Evolutionary conservation across 2,797 vertebrate genomes (phyloP), one percentile per base, ranked within the genome.

Genomic region (Phrynocephalus forsythii): DNA sequence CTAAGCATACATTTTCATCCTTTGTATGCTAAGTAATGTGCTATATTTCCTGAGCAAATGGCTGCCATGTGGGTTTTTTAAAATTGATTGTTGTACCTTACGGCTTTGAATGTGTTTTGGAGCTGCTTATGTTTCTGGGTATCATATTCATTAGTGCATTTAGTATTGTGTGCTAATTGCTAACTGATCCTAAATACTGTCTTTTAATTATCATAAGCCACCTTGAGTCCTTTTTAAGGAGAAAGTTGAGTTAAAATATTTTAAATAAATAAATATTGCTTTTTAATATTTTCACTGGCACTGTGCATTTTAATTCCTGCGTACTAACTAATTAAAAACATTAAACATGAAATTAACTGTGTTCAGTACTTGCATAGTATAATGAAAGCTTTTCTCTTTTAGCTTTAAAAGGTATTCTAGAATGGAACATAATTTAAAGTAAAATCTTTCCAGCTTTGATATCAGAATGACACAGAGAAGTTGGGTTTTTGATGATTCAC

Each of bases 391-490:
- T 75, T 81, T 77, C 38, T 56, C 28, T 44, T 52, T 73, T 20
- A 67, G 30, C 66, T 56, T 87, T 87, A 26, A 71, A 33, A 16
- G 8, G 1, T 83, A 30, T n/a, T 56, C 63, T 28, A 38, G 72
- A 77, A 87, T 66, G 66, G 33, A 66, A 28, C 52, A 18, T 5
- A 38, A 18, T 63, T 63, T 15, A 63, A 18, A 68, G 56, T 13
- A 83, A 78, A 30, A 71, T 18, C 75, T 71, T 60, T 73, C 38
- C n/a, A 63, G 72, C 16, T 60, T 86, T 20, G 28, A 10, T 30
- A 71, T 78, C 66, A 71, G 50, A 63, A 63, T 84, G 13, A 33
- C 26, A 26, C 78, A 76, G 44, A 81, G 81, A 86, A 50, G 30
- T 60, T 84, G 22, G 13, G 38, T 85, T 85, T 88, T 83, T 66